Evolutionary conservation across 1,140 invertebrate genomes (phyloP).

Genomic region (Brachionus angularis): DNA sequence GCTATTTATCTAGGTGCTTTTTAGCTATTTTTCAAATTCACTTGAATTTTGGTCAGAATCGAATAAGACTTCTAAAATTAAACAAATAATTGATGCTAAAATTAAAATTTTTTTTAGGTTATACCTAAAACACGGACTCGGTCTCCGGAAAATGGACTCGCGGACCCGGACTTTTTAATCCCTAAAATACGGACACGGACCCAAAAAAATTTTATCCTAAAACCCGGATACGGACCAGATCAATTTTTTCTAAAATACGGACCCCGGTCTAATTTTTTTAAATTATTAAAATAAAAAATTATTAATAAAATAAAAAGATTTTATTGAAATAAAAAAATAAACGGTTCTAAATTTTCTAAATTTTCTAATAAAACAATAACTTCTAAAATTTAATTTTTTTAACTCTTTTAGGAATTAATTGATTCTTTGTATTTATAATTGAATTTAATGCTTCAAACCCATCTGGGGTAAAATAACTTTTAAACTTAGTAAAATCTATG

Average conservation of each 20-base stretch:
- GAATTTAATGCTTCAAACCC: neutral
- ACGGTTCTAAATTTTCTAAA: neutral
- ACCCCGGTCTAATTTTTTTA: neutral
- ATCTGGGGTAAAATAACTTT: neutral
- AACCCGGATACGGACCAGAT: neutral
- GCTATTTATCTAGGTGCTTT: no score
- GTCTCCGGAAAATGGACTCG: no score
- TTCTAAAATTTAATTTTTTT: neutral
- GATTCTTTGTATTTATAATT: neutral
- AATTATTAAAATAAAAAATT: neutral
- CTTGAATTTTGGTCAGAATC: no score
- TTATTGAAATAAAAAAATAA: neutral
- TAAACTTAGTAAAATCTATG: neutral
- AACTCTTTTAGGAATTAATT: neutral
- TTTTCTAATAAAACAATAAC: neutral
- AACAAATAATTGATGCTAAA: no score
- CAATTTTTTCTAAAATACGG: neutral
- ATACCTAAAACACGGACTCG: no score
- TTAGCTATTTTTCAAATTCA: no score
- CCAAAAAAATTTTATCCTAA: neutral
- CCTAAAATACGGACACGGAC: neutral
- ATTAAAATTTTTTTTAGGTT: no score
- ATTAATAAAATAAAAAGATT: neutral
- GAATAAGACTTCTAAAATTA: no score
- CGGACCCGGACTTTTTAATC: no score